Evolutionary conservation across 1,140 invertebrate species (phyloP), one percentile per base, ranked within the genome.

Genomic region (Drosophila nasuta): DNA sequence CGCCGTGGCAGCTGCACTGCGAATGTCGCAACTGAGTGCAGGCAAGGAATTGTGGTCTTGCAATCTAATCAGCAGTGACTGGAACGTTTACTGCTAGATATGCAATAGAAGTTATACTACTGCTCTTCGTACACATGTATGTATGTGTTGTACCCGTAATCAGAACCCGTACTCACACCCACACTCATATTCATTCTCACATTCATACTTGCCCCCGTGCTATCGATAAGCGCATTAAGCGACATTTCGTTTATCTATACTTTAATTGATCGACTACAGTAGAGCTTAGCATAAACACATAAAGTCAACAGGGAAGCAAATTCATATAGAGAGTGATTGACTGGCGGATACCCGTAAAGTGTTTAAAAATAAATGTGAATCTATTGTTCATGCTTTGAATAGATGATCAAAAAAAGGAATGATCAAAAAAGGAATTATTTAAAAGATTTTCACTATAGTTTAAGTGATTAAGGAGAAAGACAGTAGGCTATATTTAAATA

Each of bases 241-340:
- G 76, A 88, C 67, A 79, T 52, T 62, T 46, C 54, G 57, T 72
- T 68, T 68, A 74, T 74, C 71, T 68, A 41, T 62, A 45, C 30
- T 82, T 86, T 87, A 88, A 87, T 87, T 80, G 83, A 88, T 88
- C 80, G 80, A 78, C 52, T 88, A 77, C 57, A 67, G 13, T 62
- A 25, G 48, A 68, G 41, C 58, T 65, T 71, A 67, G 71, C 69
- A 33, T 20, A 20, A 20, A 20, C 17, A 48, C 8, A 48, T 48
- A 25, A 4, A 48, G 35, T 38, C 35, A 38, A 38, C 35, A 3
- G 35, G 8, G 7, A 3, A 10, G 35, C 8, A 8, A 3, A 10
- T 10, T 13, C 13, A 13, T 13, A 13, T 13, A 13, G 13, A 13
- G 13, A 13, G 13, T 13, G 13, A 13, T 13, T 13, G 33, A 33